A percentile compares a stretch with the other conserved stretches of the same genome.
Evolutionary conservation across 2,113 vertebrate genomes (phyloP).

Genomic region (Paraplagusia blochii): DNA sequence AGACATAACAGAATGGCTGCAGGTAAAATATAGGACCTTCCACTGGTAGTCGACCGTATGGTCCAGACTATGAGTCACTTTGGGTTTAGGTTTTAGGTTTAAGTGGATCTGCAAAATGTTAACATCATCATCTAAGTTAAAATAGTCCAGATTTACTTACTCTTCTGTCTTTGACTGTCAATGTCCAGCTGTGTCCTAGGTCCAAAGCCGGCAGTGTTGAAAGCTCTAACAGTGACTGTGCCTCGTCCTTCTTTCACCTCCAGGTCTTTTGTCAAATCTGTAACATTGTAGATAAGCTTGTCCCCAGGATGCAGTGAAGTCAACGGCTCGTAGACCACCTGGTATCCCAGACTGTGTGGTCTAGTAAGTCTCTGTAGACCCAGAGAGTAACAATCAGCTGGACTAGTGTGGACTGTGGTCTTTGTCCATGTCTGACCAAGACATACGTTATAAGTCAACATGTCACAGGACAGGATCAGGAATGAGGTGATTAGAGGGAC

Average conservation of each 20-base stretch:
- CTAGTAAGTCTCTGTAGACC: constrained; percentile 27
- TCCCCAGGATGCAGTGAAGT: background rate
- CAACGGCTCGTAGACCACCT: constrained; percentile 19
- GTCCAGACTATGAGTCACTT: too few relatives aligned
- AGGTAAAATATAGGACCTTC: too few relatives aligned
- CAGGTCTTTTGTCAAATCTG: background rate
- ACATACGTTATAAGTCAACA: too few relatives aligned
- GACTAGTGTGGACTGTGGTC: too few relatives aligned
- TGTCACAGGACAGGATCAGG: too few relatives aligned
- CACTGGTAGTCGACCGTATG: too few relatives aligned
- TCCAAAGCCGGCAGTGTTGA: constrained; percentile 38
- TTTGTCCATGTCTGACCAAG: too few relatives aligned
- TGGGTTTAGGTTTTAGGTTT: too few relatives aligned
- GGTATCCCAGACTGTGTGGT: constrained; percentile 51
- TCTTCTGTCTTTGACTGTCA: background rate
- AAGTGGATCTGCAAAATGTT: too few relatives aligned
- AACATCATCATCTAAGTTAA: too few relatives aligned
- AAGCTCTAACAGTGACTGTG: constrained; percentile 25
- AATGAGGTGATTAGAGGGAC: too few relatives aligned
- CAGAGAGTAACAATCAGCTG: background rate
- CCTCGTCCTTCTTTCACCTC: constrained; percentile 16
- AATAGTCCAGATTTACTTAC: constrained; percentile 15
- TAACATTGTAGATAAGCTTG: background rate
- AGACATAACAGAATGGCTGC: too few relatives aligned
- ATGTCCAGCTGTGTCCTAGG: constrained; percentile 20